Evolutionary conservation across 2,888 invertebrate species (phyloP).

Genomic region (Drosophila conformis): DNA sequence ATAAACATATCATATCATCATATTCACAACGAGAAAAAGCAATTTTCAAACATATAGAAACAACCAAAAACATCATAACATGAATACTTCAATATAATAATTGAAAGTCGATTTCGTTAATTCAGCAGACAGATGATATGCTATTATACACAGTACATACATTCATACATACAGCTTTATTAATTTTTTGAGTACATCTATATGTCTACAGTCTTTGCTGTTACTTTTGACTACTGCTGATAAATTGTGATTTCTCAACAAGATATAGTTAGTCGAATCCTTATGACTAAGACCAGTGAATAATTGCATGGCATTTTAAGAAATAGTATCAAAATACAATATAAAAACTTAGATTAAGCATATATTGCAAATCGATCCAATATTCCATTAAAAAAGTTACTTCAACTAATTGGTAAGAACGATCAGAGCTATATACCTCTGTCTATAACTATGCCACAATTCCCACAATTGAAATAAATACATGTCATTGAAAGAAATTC

Average conservation of each 20-base stretch:
- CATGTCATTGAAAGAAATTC: background rate
- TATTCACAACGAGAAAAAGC: background rate
- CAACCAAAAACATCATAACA: background rate
- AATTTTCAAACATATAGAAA: background rate
- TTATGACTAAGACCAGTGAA: too few relatives aligned
- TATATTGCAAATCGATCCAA: background rate
- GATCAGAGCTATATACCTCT: background rate
- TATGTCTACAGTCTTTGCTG: too few relatives aligned
- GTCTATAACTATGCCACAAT: background rate
- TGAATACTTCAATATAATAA: background rate
- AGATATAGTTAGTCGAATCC: too few relatives aligned
- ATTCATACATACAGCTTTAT: too few relatives aligned
- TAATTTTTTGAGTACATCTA: too few relatives aligned
- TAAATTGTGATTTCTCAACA: too few relatives aligned
- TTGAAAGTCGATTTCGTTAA: background rate
- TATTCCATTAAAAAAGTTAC: background rate
- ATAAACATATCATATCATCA: background rate
- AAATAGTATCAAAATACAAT: too few relatives aligned
- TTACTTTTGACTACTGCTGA: too few relatives aligned
- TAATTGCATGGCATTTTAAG: too few relatives aligned
- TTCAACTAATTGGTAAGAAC: background rate
- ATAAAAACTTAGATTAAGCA: too few relatives aligned
- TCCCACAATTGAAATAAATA: background rate
- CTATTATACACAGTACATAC: too few relatives aligned
- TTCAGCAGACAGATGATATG: background rate